A percentile compares a stretch with the other conserved stretches of the same genome.
Evolutionary conservation across 2,113 vertebrate genomes (phyloP).

Genomic region (Parotia lawesii): DNA sequence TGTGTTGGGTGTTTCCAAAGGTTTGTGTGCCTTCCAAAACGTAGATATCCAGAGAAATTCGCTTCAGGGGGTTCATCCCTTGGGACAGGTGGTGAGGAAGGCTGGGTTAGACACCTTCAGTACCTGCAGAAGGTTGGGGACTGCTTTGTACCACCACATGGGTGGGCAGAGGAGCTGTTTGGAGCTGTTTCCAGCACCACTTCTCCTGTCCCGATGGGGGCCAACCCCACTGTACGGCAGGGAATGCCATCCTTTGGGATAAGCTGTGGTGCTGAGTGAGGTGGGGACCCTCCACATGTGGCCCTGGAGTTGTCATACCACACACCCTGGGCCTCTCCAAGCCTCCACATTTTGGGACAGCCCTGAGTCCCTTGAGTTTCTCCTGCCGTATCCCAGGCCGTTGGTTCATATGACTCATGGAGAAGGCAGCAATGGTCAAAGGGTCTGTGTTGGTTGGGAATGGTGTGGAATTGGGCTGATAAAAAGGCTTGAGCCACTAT

Average conservation of each 20-base stretch:
- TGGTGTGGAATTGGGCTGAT: background rate
- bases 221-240: background rate
- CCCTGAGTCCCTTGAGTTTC: background rate
- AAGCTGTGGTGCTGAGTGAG: background rate
- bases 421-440: background rate
- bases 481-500: background rate
- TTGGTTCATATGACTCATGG: background rate
- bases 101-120: background rate
- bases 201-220: background rate
- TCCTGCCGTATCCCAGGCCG: background rate
- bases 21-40: background rate
- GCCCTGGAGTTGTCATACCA: background rate
- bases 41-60: background rate
- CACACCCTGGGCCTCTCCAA: background rate
- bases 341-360: background rate
- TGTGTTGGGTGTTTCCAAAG: background rate
- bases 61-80: background rate
- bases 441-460: background rate
- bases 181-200: background rate
- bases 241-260: background rate
- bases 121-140: background rate
- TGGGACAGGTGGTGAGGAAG: background rate
- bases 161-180: background rate
- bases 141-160: background rate
- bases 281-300: rapidly evolving